Evolutionary conservation across 2,888 invertebrate genomes (phyloP), one percentile per base, ranked within the genome.

Genomic region (Phoronis australis): DNA sequence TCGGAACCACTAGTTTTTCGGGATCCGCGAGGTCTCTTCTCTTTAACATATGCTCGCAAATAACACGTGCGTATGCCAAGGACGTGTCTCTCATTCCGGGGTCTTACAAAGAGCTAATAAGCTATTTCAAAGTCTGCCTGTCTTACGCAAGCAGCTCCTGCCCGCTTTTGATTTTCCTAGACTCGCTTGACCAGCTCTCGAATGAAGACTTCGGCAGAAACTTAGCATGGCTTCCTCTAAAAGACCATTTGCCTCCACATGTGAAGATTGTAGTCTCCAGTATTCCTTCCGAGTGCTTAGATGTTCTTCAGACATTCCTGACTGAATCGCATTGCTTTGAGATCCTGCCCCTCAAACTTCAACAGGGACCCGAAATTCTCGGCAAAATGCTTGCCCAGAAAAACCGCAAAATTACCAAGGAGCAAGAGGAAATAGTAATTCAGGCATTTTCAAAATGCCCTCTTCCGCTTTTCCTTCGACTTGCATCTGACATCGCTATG

Each of bases 231-330:
- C 48, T 70, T 21, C 68, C 68, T 20, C n/a, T n/a, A n/a, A 46
- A 46, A 24, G 25, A 48, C 18, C 52, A 50, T 31, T 55, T 70
- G 2, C 61, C 65, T 4, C 40, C 56, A 2, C 39, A 59, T 54
- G 65, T 68, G 1, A 65, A 63, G 47, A 50, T 70, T 4, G 54
- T 70, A 27, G 57, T 70, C n/a, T 69, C 69, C 6, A 69, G 2
- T 15, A n/a, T 46, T 39, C n/a, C 22, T 6, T 49, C 21, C n/a
- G 9, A 40, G 18, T 5, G 6, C 20, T n/a, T 18, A 41, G 23
- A 41, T 22, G n/a, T 4, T 44, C 40, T 25, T 9, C n/a, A n/a
- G n/a, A n/a, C n/a, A n/a, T n/a, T 40, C 20, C 27, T 18, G 23
- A 40, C n/a, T 12, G 38, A 46, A 18, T n/a, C 42, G 22, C 15